These are phyloP conservation scores for Drosophila varians DNA, from an alignment of 1,140 invertebrate species.

Conservation along the genomic window DNA sequence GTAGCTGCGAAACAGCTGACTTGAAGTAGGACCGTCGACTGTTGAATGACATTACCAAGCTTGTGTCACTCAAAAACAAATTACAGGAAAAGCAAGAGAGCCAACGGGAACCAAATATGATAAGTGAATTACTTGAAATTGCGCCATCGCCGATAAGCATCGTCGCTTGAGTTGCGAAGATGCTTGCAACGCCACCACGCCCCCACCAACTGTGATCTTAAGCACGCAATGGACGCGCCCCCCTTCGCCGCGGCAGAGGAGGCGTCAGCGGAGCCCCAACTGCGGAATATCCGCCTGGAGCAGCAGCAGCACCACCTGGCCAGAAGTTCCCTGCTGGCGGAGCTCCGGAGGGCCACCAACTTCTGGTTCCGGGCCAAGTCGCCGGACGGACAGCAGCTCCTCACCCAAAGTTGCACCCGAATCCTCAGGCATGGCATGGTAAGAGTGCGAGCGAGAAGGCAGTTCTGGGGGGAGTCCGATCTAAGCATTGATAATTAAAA, in stretches of 20 bases:
- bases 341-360: constrained; percentile 42
- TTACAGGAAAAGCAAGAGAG: neutral
- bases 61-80: neutral
- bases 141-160: neutral
- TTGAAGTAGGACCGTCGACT: no score
- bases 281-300: constrained; percentile 23
- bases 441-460: neutral
- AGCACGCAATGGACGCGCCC: constrained; percentile 17
- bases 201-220: neutral
- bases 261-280: constrained; percentile 4
- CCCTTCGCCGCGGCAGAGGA: neutral
- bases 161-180: neutral
- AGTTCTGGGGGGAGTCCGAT: neutral
- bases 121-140: neutral
- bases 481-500: neutral
- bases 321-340: constrained; percentile 31
- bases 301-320: constrained; percentile 31
- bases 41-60: neutral
- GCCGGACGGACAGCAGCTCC: constrained; percentile 37
- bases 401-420: constrained; percentile 48
- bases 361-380: constrained; percentile 57
- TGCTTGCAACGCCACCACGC: constrained; percentile 15
- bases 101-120: neutral
- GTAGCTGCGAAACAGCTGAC: no score
- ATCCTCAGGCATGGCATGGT: constrained; percentile 59